Base-by-base conservation (phyloP, 2,797 vertebrate species). In the Brachyalestes nurse region DNA sequence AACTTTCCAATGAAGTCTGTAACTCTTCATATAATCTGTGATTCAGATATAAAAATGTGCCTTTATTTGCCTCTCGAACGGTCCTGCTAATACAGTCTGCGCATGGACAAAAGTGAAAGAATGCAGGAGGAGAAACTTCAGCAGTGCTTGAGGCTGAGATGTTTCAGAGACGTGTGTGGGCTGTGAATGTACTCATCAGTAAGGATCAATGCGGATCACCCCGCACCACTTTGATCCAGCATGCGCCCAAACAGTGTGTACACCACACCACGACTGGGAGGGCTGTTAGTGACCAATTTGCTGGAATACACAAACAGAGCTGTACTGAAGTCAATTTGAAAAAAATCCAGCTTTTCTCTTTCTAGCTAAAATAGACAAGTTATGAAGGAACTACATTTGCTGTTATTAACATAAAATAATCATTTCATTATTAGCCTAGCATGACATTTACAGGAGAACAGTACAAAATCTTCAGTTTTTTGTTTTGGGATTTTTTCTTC, bases 121-220 rank as follows among this genome's bases (percentile, higher is more conserved):
- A 75, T 79, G 34, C 45, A 34, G 16, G 34, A 17, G 76, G 55
- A 55, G 71, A 62, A 55, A 51, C 28, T 74, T 28, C 23, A 66
- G 61, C 14, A 45, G 73, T 1, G 23, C 58, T 58, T 4, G 25
- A 73, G 73, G 70, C 78, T 79, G 57, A 49, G 72, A 81, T 55
- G 75, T 49, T 62, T 79, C 75, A 67, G 62, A 79, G 58, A 81
- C 82, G 79, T 86, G 85, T 85, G 81, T 79, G 74, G 85, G 86
- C 80, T 82, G 81, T 62, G 78, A 85, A 85, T 85, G 78, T 85
- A 77, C 79, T 86, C 86, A 86, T 88, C 84, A 86, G 82, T 70
- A 17, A 49, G 23, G 83, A 86, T 88, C 86, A 83, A 88, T 88
- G 77, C 64, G 79, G 69, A 85, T 85, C 78, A 83, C 72, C 82